Evolutionary conservation across 2,888 invertebrate species (phyloP).

Genomic region (Linnaemya vulpina): DNA sequence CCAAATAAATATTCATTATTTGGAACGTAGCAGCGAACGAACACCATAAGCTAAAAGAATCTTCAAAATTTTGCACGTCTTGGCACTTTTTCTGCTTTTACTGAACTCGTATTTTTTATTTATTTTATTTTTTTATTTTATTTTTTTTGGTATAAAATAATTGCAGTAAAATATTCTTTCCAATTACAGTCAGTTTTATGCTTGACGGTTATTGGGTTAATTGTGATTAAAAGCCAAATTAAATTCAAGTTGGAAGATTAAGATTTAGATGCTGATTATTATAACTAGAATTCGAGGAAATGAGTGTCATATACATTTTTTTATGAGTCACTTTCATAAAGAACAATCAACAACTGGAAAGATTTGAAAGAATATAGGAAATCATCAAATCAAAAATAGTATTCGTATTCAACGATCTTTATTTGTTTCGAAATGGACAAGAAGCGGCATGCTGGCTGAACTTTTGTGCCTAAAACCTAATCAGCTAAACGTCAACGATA

Average conservation of each 20-base stretch:
- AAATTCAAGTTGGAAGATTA: not conserved
- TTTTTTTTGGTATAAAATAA: not conserved
- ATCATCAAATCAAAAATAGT: too few relatives aligned
- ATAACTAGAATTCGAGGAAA: not conserved
- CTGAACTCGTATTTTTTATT: too few relatives aligned
- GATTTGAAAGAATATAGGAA: too few relatives aligned
- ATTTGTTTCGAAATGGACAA: too few relatives aligned
- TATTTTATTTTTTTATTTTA: too few relatives aligned
- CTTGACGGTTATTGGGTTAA: slow-evolving; percentile 3
- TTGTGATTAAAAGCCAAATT: not conserved
- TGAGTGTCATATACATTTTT: too few relatives aligned
- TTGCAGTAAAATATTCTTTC: slow-evolving; percentile 10
- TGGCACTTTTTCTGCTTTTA: not conserved
- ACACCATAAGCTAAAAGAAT: slow-evolving; percentile 1
- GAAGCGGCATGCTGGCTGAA: too few relatives aligned
- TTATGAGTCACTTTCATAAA: too few relatives aligned
- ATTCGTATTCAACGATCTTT: too few relatives aligned
- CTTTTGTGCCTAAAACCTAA: too few relatives aligned
- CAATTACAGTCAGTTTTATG: slow-evolving; percentile 8
- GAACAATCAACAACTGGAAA: too few relatives aligned
- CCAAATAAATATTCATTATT: slow-evolving; percentile 43
- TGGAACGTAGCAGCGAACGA: not conserved
- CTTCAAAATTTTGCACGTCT: slow-evolving; percentile 27
- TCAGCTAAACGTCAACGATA: too few relatives aligned
- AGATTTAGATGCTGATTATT: not conserved